phyloP scores from a whole-genome alignment of 1,140 invertebrate genomes.

The Diorhabda sublineata region DNA sequence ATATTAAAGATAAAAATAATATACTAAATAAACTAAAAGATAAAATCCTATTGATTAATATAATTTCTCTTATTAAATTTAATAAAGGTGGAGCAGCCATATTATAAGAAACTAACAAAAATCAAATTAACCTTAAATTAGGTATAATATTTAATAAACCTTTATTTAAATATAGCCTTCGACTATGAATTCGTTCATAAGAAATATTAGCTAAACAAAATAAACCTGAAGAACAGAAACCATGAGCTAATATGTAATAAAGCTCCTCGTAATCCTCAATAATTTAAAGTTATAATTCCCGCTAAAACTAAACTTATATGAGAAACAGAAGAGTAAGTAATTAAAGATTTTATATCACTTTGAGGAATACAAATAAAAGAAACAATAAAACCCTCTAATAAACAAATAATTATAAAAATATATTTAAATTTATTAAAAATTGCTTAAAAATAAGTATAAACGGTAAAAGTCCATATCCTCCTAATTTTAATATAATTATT shows the following conservation, averaged over 20 bases:
- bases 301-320: slow-evolving; percentile 54
- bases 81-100: no score
- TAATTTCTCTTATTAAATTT: no score
- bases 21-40: slow-evolving; percentile 48
- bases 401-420: slow-evolving; percentile 51
- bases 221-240: slow-evolving; percentile 48
- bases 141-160: no score
- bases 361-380: slow-evolving; percentile 58
- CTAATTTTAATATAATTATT: slow-evolving; percentile 69
- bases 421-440: slow-evolving; percentile 47
- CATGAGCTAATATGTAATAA: slow-evolving; percentile 53
- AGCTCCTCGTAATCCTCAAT: slow-evolving; percentile 58
- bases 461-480: slow-evolving; percentile 59
- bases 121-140: no score
- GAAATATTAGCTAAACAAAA: not conserved
- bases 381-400: slow-evolving; percentile 54
- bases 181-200: no score
- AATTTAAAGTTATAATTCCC: slow-evolving; percentile 48
- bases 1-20: slow-evolving; percentile 51
- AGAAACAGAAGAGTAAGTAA: slow-evolving; percentile 42
- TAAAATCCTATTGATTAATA: slow-evolving; percentile 21
- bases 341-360: slow-evolving; percentile 51
- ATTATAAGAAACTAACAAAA: no score
- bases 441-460: slow-evolving; percentile 48
- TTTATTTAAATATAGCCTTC: no score